These are phyloP conservation scores for Anoplophora glabripennis DNA, from an alignment of 1,140 invertebrate genomes.

Conservation along the genomic window DNA sequence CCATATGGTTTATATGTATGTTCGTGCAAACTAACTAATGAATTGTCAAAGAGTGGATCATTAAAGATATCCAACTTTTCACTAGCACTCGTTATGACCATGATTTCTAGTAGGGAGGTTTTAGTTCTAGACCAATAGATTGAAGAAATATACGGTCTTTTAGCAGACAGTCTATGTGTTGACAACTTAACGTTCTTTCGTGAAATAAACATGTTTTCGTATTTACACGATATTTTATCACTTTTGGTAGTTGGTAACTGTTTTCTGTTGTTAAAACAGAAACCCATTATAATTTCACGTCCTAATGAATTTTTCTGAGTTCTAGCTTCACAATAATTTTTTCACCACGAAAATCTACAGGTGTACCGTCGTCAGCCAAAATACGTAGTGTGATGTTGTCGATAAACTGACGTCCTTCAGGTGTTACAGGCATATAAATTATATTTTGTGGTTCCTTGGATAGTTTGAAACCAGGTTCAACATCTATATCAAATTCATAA, in stretches of 20 bases:
- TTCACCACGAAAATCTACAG: conserved; percentile 5
- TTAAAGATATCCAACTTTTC: conserved; percentile 1
- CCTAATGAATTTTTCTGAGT: conserved; percentile 7
- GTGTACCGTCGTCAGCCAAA: conserved; percentile 11
- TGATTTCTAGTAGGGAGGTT: too few relatives aligned
- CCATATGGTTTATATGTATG: conserved; percentile 27
- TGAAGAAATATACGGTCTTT: too few relatives aligned
- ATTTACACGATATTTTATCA: too few relatives aligned
- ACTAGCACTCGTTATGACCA: too few relatives aligned
- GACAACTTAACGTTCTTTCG: too few relatives aligned
- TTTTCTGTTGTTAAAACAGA: too few relatives aligned
- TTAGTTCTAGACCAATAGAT: too few relatives aligned
- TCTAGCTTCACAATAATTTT: conserved; percentile 18
- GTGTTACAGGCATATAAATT: conserved; percentile 11
- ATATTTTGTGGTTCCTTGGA: conserved; percentile 14
- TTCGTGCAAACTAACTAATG: conserved; percentile 6
- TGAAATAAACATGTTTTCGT: too few relatives aligned
- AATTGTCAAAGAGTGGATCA: conserved; percentile 3
- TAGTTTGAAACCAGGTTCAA: conserved; percentile 17
- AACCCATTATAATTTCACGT: too few relatives aligned
- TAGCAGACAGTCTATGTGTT: too few relatives aligned
- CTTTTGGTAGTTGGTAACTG: too few relatives aligned
- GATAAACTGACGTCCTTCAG: conserved; percentile 10
- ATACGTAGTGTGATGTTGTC: conserved; percentile 15
- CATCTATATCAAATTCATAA: conserved; percentile 17